Conservation (phyloP, 1,140 invertebrate species). For the Tetramorium simillimum region DNA sequence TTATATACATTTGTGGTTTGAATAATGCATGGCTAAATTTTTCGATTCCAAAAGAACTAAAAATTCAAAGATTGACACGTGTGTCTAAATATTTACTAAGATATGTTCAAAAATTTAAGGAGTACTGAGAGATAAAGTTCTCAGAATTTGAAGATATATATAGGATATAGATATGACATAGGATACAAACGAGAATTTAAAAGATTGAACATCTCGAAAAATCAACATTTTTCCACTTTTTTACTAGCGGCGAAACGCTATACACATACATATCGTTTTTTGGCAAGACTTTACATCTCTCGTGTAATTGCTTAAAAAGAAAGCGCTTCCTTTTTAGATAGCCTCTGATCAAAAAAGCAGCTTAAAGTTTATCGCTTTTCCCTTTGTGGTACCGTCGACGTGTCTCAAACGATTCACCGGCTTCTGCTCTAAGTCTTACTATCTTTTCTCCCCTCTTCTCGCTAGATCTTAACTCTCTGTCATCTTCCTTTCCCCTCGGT, state of each 20-base stretch:
- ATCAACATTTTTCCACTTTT: conserved; percentile 10
- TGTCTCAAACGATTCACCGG: conserved; percentile 68
- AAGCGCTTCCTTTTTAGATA: conserved; percentile 52
- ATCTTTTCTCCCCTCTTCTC: conserved; percentile 3
- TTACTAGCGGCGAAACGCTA: background rate
- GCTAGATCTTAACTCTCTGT: background rate
- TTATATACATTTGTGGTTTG: background rate
- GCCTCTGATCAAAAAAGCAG: conserved; percentile 73
- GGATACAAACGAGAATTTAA: background rate
- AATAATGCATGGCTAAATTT: background rate
- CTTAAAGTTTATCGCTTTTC: conserved; percentile 76
- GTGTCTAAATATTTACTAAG: background rate
- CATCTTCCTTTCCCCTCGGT: background rate
- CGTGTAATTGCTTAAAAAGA: background rate
- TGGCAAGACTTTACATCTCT: conserved; percentile 56
- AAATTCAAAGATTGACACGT: background rate
- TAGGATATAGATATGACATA: too few species aligned
- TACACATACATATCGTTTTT: conserved; percentile 4
- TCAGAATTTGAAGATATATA: background rate
- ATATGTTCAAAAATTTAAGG: background rate
- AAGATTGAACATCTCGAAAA: background rate
- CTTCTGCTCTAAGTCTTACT: conserved; percentile 43
- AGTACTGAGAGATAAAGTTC: background rate
- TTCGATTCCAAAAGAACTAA: background rate
- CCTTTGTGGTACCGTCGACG: conserved; percentile 72